Evolutionary conservation across 2,113 vertebrate species (phyloP).

Genomic region (Microcebus ravelobensis): DNA sequence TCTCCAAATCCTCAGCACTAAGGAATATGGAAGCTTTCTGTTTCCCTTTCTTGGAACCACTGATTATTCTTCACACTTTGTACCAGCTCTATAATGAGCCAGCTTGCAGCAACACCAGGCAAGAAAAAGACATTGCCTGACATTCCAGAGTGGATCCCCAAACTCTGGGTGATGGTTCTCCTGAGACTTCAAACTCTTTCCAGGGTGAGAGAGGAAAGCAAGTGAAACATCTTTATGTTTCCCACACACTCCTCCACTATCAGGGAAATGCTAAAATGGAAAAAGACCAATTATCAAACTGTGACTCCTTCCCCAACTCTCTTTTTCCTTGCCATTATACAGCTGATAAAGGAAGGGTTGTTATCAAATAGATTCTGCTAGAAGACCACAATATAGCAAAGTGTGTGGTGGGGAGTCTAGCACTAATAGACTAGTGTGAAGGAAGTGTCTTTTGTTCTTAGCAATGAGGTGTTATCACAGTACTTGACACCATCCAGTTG

Average conservation of each 20-base stretch:
- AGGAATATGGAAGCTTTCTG: background rate
- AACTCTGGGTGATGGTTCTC: background rate
- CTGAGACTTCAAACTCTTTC: background rate
- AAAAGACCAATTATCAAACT: background rate
- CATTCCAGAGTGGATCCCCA: background rate
- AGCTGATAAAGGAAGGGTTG: background rate
- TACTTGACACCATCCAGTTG: background rate
- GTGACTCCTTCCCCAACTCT: background rate
- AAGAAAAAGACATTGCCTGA: background rate
- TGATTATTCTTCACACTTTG: background rate
- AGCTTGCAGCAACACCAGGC: background rate
- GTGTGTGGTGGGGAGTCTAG: background rate
- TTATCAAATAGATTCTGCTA: background rate
- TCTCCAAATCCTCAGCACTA: background rate
- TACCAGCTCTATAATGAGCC: background rate
- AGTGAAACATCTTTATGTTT: background rate
- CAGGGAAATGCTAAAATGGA: background rate
- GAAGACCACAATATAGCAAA: background rate
- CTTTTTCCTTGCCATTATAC: background rate
- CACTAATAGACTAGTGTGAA: background rate
- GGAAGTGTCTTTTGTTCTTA: background rate
- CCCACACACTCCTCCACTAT: background rate
- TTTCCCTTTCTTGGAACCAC: background rate
- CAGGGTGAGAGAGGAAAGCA: background rate
- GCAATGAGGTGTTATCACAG: background rate